Evolutionary conservation across 2,888 invertebrate species (phyloP).

Genomic region (Agapostemon virescens): DNA sequence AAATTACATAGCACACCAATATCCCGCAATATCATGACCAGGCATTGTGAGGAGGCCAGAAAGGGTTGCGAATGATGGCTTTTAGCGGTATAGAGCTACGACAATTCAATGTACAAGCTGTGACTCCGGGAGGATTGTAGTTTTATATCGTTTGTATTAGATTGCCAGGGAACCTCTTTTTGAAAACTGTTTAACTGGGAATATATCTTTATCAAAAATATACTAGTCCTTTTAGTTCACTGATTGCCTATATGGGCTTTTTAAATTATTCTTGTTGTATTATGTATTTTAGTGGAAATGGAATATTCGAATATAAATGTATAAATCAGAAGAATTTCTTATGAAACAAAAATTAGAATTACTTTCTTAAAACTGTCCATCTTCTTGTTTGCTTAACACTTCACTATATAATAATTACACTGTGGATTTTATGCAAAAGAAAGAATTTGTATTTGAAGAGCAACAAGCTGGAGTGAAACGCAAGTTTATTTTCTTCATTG

Average conservation of each 20-base stretch:
- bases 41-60: slow-evolving; percentile 46
- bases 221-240: not conserved
- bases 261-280: not conserved
- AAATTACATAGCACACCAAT: slow-evolving; percentile 71
- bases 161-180: not conserved
- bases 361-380: too few species aligned
- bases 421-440: too few species aligned
- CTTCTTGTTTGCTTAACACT: too few species aligned
- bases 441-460: too few species aligned
- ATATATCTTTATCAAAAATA: not conserved
- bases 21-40: slow-evolving; percentile 61
- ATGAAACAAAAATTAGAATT: too few species aligned
- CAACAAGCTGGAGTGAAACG: too few species aligned
- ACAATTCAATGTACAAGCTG: slow-evolving; percentile 20
- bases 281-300: too few species aligned
- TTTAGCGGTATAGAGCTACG: slow-evolving; percentile 24
- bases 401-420: too few species aligned
- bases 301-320: too few species aligned
- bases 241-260: too few species aligned
- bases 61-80: slow-evolving; percentile 41
- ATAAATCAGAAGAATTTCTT: too few species aligned
- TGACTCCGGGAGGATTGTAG: not conserved
- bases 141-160: not conserved
- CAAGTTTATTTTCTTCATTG: too few species aligned
- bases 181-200: not conserved